These are phyloP conservation scores for Dendroctonus ponderosae DNA, from an alignment of 1,140 invertebrate genomes.

Conservation along the genomic window DNA sequence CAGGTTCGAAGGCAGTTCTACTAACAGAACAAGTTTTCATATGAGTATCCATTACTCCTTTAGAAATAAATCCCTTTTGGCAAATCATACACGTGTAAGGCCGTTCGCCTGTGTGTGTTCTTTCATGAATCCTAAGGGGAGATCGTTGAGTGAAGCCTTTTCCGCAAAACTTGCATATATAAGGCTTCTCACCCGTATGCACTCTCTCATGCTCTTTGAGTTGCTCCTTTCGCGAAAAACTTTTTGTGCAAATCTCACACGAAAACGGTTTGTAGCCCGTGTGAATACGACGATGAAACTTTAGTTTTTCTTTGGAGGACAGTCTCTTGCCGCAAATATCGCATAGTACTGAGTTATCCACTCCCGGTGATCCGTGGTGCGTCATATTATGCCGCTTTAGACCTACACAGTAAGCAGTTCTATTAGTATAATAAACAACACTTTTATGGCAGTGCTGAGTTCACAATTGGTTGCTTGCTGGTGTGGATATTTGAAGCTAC, in stretches of 20 bases:
- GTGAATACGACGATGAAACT: slow-evolving; percentile 69
- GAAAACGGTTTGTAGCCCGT: slow-evolving; percentile 71
- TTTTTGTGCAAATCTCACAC: slow-evolving; percentile 66
- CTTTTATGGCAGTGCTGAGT: too few relatives aligned
- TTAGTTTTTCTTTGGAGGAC: slow-evolving; percentile 66
- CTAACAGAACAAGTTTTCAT: slow-evolving; percentile 56
- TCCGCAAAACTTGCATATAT: slow-evolving; percentile 66
- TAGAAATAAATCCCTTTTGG: slow-evolving; percentile 63
- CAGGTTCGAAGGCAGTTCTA: slow-evolving; percentile 17
- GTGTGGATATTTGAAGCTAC: too few relatives aligned
- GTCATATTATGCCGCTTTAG: slow-evolving; percentile 46
- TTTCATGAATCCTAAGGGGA: slow-evolving; percentile 57
- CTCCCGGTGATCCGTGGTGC: slow-evolving; percentile 42
- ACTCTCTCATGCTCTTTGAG: slow-evolving; percentile 62
- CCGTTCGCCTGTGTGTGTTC: slow-evolving; percentile 69
- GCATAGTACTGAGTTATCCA: slow-evolving; percentile 55
- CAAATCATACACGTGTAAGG: slow-evolving; percentile 72
- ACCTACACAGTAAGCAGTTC: slow-evolving; percentile 15
- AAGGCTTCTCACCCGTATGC: slow-evolving; percentile 66
- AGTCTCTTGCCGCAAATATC: slow-evolving; percentile 79
- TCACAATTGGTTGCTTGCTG: too few relatives aligned
- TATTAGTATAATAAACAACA: too few relatives aligned
- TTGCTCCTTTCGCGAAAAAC: slow-evolving; percentile 64
- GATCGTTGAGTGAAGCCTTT: slow-evolving; percentile 78
- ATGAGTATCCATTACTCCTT: slow-evolving; percentile 61